A percentile compares a stretch with the other conserved stretches of the same genome.
These are phyloP conservation scores for Anthopleura xanthogrammica DNA, from an alignment of 92 coral and sea anemone species.

Conservation along the genomic window DNA sequence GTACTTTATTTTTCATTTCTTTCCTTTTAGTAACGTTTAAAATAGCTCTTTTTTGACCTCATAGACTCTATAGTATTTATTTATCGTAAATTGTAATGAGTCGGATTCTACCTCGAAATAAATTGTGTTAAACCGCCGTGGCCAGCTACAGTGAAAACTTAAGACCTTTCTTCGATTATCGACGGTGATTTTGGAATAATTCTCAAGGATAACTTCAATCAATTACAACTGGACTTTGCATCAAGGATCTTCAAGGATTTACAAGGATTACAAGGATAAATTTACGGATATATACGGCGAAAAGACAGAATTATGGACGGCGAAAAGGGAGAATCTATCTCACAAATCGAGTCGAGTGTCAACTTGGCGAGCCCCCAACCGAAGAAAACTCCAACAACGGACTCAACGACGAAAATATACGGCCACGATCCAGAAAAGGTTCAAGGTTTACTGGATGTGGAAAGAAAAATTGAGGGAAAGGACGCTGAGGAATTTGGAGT, in stretches of 20 bases:
- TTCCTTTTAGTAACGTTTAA: too few relatives aligned
- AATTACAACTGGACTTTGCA: not conserved
- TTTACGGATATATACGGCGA: not conserved
- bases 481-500: slow-evolving; percentile 23
- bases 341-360: not conserved
- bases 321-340: not conserved
- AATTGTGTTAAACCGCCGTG: too few relatives aligned
- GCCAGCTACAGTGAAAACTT: too few relatives aligned
- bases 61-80: too few relatives aligned
- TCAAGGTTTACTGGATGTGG: slow-evolving; percentile 35
- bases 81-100: too few relatives aligned
- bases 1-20: too few relatives aligned
- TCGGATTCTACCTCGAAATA: too few relatives aligned
- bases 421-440: slow-evolving; percentile 28
- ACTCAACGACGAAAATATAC: slow-evolving; percentile 15
- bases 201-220: not conserved
- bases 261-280: slow-evolving; percentile 7
- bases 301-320: not conserved
- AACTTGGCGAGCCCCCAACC: slow-evolving; percentile 7
- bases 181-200: not conserved
- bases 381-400: slow-evolving; percentile 27
- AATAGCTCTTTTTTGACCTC: too few relatives aligned
- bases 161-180: not conserved
- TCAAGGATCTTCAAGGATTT: not conserved
- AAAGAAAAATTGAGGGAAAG: slow-evolving; percentile 3